A percentile compares a stretch with the other conserved stretches of the same genome.
phyloP scores from a whole-genome alignment of 2,888 invertebrate genomes.

The Drosophila ezoana region DNA sequence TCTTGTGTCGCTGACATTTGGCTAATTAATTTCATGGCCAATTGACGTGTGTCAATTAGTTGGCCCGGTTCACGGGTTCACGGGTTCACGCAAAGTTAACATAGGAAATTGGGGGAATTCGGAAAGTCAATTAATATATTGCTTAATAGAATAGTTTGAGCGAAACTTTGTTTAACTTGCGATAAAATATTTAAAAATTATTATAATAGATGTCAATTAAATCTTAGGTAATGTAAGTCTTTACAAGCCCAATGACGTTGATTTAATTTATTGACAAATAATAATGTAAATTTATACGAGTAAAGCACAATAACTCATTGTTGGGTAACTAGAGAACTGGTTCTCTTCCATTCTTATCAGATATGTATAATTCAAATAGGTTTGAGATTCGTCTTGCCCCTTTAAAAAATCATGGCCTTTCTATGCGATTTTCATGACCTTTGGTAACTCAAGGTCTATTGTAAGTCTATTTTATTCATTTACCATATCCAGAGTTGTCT shows the following conservation, averaged over 20 bases:
- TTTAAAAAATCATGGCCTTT: too few species aligned
- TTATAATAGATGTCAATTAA: conserved; percentile 15
- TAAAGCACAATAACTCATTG: conserved; percentile 6
- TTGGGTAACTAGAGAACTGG: background rate
- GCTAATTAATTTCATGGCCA: conserved; percentile 53
- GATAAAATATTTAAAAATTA: background rate
- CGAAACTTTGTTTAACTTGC: conserved; percentile 7
- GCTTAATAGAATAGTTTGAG: background rate
- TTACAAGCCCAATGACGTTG: conserved; percentile 14
- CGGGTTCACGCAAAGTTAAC: conserved; percentile 9
- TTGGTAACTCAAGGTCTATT: background rate
- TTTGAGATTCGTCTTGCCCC: background rate
- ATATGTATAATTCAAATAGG: conserved; percentile 8
- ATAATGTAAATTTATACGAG: conserved; percentile 29
- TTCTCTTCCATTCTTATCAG: background rate
- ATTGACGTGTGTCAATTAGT: conserved; percentile 69
- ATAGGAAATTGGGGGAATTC: conserved; percentile 2
- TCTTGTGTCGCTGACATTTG: conserved; percentile 15
- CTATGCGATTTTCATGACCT: background rate
- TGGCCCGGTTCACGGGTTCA: background rate
- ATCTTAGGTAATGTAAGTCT: conserved; percentile 5
- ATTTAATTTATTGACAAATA: conserved; percentile 29
- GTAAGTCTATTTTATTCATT: too few species aligned
- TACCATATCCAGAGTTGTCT: too few species aligned
- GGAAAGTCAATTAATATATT: conserved; percentile 23